Evolutionary conservation across 1,140 invertebrate genomes (phyloP).

Genomic region (Procambarus virginalis): DNA sequence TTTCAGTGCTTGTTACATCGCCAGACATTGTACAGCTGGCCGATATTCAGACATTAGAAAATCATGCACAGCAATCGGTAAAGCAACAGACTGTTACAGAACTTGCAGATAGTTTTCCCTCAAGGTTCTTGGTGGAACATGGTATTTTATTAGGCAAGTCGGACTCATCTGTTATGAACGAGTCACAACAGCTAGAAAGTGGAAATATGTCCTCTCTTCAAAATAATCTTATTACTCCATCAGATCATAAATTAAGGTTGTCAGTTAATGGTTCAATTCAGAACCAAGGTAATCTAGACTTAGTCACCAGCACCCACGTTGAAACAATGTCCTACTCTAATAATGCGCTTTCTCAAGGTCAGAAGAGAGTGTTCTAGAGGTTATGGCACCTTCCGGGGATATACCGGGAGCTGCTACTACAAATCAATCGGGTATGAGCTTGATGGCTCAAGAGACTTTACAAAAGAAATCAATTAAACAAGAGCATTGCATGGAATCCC

Average conservation of each 20-base stretch:
- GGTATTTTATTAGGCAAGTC: constrained; percentile 40
- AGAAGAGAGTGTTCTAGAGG: constrained; percentile 26
- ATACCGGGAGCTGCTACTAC: neutral
- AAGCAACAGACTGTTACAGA: constrained; percentile 11
- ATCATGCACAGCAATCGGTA: neutral
- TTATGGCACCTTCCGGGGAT: neutral
- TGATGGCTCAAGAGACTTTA: constrained; percentile 8
- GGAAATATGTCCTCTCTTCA: constrained; percentile 17
- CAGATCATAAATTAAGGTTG: constrained; percentile 11
- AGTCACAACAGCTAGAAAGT: neutral
- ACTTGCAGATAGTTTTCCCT: constrained; percentile 20
- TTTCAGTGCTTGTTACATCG: constrained; percentile 39
- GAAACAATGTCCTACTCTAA: constrained; percentile 17
- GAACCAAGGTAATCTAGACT: neutral
- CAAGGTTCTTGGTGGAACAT: constrained; percentile 48
- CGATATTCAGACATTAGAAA: constrained; percentile 26
- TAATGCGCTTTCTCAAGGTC: constrained; percentile 14
- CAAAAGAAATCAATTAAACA: constrained; percentile 25
- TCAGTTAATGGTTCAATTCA: constrained; percentile 17
- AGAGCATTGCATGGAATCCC: constrained; percentile 46
- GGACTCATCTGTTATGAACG: constrained; percentile 5
- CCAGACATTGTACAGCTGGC: constrained; percentile 42
- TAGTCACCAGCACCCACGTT: constrained; percentile 5
- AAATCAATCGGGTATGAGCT: neutral
- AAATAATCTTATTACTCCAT: neutral